Percentiles rank a stretch among this genome's conserved stretches.
phyloP scores from a whole-genome alignment of 2,888 invertebrate species.

The Pinctada fucata region DNA sequence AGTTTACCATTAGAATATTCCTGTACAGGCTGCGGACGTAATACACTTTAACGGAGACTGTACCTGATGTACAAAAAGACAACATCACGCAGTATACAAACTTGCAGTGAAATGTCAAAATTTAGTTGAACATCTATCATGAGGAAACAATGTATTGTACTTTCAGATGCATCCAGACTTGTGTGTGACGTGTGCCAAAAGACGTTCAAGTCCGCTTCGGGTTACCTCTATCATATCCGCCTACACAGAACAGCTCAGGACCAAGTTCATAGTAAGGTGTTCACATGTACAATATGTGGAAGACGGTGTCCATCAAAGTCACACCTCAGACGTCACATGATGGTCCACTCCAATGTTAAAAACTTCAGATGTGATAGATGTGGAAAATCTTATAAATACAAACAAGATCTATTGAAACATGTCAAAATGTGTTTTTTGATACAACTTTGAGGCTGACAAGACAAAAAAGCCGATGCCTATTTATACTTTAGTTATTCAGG shows the following conservation, averaged over 20 bases:
- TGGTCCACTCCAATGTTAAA: background rate
- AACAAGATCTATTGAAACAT: background rate
- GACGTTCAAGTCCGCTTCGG: background rate
- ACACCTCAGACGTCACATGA: background rate
- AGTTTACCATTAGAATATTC: no score
- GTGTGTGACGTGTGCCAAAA: background rate
- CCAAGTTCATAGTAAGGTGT: background rate
- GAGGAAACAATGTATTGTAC: no score
- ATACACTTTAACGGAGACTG: no score
- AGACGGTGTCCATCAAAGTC: background rate
- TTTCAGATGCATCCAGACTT: no score
- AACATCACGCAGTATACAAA: no score
- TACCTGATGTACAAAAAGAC: no score
- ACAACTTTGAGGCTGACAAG: no score
- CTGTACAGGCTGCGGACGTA: no score
- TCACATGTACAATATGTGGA: background rate
- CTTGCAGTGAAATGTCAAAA: no score
- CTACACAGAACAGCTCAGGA: background rate
- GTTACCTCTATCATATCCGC: background rate
- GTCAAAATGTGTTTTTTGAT: background rate
- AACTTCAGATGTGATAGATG: background rate
- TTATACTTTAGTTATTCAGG: no score
- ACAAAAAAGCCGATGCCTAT: no score
- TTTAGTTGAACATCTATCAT: no score
- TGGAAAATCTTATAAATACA: background rate